Evolutionary conservation across 2,113 vertebrate genomes (phyloP).

Genomic region (Lophotis ruficrista): DNA sequence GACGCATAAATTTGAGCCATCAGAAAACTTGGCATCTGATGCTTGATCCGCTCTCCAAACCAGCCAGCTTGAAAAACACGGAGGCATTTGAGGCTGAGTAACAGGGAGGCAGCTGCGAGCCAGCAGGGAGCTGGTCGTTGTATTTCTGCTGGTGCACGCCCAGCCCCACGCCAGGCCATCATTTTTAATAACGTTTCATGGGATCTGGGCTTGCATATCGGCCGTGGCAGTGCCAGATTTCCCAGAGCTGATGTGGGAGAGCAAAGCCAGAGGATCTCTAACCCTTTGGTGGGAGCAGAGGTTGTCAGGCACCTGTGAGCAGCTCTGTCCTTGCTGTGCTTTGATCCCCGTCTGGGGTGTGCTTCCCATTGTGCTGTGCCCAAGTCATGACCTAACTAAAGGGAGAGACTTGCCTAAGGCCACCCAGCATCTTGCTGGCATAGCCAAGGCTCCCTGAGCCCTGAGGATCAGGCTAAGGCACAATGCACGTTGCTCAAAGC

Average conservation of each 20-base stretch:
- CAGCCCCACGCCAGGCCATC: fast-evolving
- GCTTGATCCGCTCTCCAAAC: background rate
- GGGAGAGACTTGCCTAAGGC: background rate
- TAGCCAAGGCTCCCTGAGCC: background rate
- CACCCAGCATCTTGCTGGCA: background rate
- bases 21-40: background rate
- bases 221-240: fast-evolving
- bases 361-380: fast-evolving
- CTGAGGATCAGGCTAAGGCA: fast-evolving
- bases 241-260: background rate
- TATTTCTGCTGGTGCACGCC: background rate
- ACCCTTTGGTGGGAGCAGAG: background rate
- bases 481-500: background rate
- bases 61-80: fast-evolving
- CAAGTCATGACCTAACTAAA: background rate
- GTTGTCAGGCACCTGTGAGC: background rate
- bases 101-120: background rate
- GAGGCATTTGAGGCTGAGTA: fast-evolving
- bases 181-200: background rate
- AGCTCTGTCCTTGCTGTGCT: background rate
- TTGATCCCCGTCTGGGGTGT: background rate
- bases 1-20: background rate
- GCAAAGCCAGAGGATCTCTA: background rate
- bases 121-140: background rate
- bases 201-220: background rate